Conservation (phyloP, 1,140 invertebrate genomes). For the Trichomalopsis sarcophagae region DNA sequence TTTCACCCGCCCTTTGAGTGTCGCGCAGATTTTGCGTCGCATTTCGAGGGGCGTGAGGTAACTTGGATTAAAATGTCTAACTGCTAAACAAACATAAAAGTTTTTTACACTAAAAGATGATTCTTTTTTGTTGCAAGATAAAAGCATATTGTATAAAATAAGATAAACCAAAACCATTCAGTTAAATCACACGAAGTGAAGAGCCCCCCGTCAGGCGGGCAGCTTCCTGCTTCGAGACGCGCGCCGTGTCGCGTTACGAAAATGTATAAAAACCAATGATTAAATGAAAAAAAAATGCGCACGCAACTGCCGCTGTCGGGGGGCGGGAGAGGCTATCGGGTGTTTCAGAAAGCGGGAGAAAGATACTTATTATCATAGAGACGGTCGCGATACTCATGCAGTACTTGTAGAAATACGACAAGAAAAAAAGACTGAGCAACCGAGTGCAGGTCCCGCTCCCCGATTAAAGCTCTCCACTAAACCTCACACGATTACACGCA, state of each 20-base stretch:
- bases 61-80: not conserved
- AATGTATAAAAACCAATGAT: not conserved
- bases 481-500: conserved; percentile 24
- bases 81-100: not conserved
- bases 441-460: conserved; percentile 67
- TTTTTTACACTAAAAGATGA: not conserved
- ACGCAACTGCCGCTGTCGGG: conserved; percentile 69
- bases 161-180: conserved; percentile 4
- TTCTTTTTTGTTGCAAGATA: not conserved
- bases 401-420: not conserved
- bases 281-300: conserved; percentile 30
- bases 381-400: not conserved
- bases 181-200: not conserved
- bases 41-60: not conserved
- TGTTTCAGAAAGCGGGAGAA: conserved; percentile 52
- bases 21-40: not conserved
- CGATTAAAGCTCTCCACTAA: conserved; percentile 61
- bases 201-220: conserved; percentile 68
- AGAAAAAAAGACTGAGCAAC: conserved; percentile 31
- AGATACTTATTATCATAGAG: conserved; percentile 53
- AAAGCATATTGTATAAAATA: not conserved
- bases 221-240: conserved; percentile 65
- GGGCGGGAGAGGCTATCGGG: conserved; percentile 62
- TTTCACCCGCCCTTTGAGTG: not conserved
- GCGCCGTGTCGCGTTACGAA: not conserved